phyloP scores from a whole-genome alignment of 2,113 vertebrate species.

The Sitta europaea region DNA sequence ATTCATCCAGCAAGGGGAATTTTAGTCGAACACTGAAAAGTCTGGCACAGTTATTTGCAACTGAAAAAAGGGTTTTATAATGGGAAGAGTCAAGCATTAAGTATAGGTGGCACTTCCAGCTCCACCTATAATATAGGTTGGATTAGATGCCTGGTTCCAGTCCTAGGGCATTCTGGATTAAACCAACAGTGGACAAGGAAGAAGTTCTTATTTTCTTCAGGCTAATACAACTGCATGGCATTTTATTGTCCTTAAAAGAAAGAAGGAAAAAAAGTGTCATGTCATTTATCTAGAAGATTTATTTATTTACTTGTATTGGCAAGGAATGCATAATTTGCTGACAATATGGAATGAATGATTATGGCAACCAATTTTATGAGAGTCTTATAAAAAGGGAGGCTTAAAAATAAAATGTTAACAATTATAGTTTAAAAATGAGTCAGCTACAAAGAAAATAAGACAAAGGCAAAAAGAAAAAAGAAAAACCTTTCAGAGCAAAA shows the following conservation, averaged over 20 bases:
- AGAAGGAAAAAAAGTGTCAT: neutral
- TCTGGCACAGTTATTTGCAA: constrained; percentile 21
- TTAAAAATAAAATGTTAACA: constrained; percentile 48
- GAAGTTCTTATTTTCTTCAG: constrained; percentile 1
- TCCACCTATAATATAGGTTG: constrained; percentile 6
- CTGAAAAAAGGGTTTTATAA: constrained; percentile 34
- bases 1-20: constrained; percentile 15
- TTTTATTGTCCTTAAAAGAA: constrained; percentile 16
- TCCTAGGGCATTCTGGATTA: constrained; percentile 9
- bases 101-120: constrained; percentile 52
- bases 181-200: neutral
- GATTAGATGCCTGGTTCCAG: neutral
- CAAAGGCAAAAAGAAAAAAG: constrained; percentile 57
- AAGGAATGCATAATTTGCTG: constrained; percentile 2
- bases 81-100: constrained; percentile 49
- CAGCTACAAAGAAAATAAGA: constrained; percentile 64
- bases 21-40: neutral
- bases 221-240: neutral
- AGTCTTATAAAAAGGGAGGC: constrained; percentile 28
- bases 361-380: constrained; percentile 21
- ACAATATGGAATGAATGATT: constrained; percentile 32
- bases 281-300: constrained; percentile 20
- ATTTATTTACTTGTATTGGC: constrained; percentile 26
- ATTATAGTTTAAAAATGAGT: constrained; percentile 68
- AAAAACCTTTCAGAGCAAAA: constrained; percentile 53